A percentile compares a stretch with the other conserved stretches of the same genome.
These are phyloP conservation scores for Gopherus flavomarginatus DNA, from an alignment of 2,113 vertebrate species.

Conservation along the genomic window DNA sequence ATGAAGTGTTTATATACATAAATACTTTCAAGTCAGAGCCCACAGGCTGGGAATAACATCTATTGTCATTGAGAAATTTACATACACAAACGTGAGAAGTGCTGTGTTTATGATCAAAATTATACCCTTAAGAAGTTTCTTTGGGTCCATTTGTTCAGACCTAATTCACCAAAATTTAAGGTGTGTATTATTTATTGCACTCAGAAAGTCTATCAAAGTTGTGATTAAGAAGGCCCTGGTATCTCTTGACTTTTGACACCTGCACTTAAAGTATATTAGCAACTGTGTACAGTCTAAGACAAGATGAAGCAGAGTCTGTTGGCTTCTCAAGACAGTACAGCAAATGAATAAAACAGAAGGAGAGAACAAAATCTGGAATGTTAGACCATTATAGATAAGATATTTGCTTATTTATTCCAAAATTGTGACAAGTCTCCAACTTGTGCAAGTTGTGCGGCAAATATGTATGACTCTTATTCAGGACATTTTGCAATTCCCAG, in stretches of 20 bases:
- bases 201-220: not conserved
- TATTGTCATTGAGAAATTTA: slow-evolving; percentile 36
- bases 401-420: not conserved
- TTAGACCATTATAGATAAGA: not conserved
- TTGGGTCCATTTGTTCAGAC: not conserved
- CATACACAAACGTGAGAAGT: not conserved
- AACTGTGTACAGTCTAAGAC: not conserved
- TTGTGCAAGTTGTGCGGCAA: slow-evolving; percentile 15
- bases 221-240: not conserved
- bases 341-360: not conserved
- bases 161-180: not conserved
- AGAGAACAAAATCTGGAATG: not conserved
- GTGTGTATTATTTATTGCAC: not conserved
- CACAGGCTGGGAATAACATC: slow-evolving; percentile 29
- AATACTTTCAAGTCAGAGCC: slow-evolving; percentile 58
- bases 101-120: not conserved
- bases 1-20: slow-evolving; percentile 41
- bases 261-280: not conserved
- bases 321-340: not conserved
- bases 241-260: not conserved
- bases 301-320: not conserved
- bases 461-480: not conserved
- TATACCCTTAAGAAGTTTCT: not conserved
- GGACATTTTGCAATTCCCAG: slow-evolving; percentile 21
- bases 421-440: not conserved